A percentile compares a stretch with the other conserved stretches of the same genome.
Evolutionary conservation across 2,797 vertebrate genomes (phyloP).

Genomic region (Eospalax fontanierii): DNA sequence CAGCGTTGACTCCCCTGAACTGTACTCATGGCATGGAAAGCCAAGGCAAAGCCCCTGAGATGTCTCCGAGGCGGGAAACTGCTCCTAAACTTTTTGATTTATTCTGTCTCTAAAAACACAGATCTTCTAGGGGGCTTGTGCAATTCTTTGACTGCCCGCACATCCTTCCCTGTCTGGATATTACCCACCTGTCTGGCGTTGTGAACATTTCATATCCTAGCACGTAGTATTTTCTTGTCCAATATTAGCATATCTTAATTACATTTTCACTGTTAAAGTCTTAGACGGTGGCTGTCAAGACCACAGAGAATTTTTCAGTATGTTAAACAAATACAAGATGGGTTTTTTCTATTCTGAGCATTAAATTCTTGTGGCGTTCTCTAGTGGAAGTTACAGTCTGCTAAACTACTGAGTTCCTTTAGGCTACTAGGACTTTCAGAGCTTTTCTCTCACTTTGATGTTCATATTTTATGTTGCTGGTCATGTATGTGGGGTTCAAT

Average conservation of each 20-base stretch:
- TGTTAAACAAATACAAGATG: slow-evolving; percentile 74
- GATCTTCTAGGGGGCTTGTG: background rate
- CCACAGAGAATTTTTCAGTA: slow-evolving; percentile 72
- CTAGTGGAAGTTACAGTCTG: slow-evolving; percentile 60
- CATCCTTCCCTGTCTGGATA: background rate
- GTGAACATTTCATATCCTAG: background rate
- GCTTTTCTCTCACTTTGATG: slow-evolving; percentile 75
- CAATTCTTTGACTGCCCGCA: background rate
- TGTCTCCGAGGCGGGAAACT: slow-evolving; percentile 37
- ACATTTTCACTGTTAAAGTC: slow-evolving; percentile 70
- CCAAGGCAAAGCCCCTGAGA: background rate
- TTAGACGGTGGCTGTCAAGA: slow-evolving; percentile 53
- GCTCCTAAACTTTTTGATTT: slow-evolving; percentile 45
- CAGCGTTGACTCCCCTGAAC: slow-evolving; percentile 36
- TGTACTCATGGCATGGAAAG: background rate
- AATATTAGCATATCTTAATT: slow-evolving; percentile 82
- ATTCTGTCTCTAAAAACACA: slow-evolving; percentile 46
- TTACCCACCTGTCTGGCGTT: background rate
- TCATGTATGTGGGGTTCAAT: slow-evolving; percentile 75
- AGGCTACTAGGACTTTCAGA: slow-evolving; percentile 73
- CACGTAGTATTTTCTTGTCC: slow-evolving; percentile 44
- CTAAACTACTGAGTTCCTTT: slow-evolving; percentile 70
- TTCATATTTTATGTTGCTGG: slow-evolving; percentile 82
- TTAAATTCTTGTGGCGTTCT: slow-evolving; percentile 76
- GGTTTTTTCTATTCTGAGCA: slow-evolving; percentile 60